Conservation (phyloP, 2,113 vertebrate genomes). For the Psophia crepitans region DNA sequence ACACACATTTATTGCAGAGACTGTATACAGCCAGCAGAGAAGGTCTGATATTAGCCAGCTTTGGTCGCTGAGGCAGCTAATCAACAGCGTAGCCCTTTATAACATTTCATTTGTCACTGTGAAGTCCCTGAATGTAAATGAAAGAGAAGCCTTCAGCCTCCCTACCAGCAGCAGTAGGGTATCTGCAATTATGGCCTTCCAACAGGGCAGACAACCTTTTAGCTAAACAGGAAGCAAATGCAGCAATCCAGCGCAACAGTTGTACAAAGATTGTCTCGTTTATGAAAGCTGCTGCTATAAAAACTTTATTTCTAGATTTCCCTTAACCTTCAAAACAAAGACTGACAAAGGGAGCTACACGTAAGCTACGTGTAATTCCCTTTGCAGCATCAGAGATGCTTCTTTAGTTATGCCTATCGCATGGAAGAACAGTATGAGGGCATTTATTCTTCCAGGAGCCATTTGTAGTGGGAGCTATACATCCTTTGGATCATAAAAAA, state of each 20-base stretch:
- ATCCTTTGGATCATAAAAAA: background rate
- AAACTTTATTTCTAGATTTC: background rate
- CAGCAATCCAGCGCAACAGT: background rate
- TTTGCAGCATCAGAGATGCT: background rate
- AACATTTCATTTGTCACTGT: background rate
- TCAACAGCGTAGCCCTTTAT: background rate
- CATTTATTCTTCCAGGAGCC: background rate
- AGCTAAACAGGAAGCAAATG: background rate
- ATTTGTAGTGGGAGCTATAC: background rate
- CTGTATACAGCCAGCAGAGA: background rate
- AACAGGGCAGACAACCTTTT: background rate
- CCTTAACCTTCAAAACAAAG: background rate
- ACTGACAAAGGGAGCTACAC: background rate
- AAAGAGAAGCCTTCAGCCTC: background rate
- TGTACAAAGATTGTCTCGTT: background rate
- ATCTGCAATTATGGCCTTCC: background rate
- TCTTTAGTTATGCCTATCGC: background rate
- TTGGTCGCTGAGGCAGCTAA: background rate
- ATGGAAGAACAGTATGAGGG: background rate
- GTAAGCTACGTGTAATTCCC: background rate
- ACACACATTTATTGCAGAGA: background rate
- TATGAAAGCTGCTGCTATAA: background rate
- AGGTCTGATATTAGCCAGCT: background rate
- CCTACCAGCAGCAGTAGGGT: background rate
- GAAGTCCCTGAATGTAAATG: background rate